phyloP scores from a whole-genome alignment of 2,888 invertebrate species.

The Anarsia innoxiella region DNA sequence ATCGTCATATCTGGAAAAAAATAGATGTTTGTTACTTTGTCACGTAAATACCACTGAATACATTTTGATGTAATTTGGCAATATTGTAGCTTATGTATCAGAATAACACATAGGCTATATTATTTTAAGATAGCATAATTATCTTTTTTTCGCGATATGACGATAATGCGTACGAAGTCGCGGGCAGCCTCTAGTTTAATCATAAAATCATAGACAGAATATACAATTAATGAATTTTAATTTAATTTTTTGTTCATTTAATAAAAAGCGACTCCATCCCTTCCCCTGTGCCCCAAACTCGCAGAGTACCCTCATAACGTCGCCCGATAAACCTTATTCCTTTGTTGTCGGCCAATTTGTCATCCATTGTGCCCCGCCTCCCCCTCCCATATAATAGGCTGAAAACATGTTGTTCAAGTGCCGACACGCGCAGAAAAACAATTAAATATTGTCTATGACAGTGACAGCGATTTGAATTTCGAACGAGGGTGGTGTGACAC shows the following conservation, averaged over 20 bases:
- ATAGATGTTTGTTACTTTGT: no score
- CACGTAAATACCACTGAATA: no score
- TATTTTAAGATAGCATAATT: no score
- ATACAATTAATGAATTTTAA: not conserved
- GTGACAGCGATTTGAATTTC: conserved; percentile 21
- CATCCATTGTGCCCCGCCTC: conserved; percentile 52
- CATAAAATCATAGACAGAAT: not conserved
- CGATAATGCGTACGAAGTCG: no score
- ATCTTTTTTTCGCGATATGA: no score
- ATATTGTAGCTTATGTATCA: not conserved
- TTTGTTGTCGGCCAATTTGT: conserved; percentile 68
- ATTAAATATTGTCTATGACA: conserved; percentile 55
- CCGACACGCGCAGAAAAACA: conserved; percentile 61
- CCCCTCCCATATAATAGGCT: conserved; percentile 21
- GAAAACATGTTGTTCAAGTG: conserved; percentile 55
- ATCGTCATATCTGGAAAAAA: no score
- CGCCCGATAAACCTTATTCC: conserved; percentile 68
- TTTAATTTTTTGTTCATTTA: not conserved
- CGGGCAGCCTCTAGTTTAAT: not conserved
- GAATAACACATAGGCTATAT: no score
- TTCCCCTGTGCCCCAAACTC: conserved; percentile 33
- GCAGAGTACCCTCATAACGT: conserved; percentile 65
- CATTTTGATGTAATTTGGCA: no score
- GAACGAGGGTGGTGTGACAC: not conserved
- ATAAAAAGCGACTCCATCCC: conserved; percentile 21